A percentile compares a stretch with the other conserved stretches of the same genome.
These are phyloP conservation scores for Passerina amoena DNA, from an alignment of 2,113 vertebrate genomes.

Conservation along the genomic window DNA sequence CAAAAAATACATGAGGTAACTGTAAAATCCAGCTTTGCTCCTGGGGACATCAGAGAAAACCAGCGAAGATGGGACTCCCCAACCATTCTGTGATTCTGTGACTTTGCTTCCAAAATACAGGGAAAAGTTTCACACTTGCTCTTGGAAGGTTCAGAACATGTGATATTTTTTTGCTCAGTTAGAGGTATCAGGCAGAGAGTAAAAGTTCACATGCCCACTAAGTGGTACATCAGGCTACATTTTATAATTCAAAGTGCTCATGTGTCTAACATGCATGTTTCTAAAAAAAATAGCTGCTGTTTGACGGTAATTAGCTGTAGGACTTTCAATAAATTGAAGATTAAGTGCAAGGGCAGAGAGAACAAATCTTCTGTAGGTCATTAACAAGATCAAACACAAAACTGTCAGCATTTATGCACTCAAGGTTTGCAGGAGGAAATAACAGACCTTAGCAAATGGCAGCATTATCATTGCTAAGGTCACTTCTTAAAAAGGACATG, in stretches of 20 bases:
- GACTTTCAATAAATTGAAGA: background rate
- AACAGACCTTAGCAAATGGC: background rate
- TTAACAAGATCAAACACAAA: background rate
- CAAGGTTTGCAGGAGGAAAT: background rate
- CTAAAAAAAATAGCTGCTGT: background rate
- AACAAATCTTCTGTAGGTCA: background rate
- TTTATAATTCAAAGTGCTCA: background rate
- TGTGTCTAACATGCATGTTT: background rate
- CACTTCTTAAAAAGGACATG: background rate
- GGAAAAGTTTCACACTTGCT: background rate
- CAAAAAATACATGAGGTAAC: background rate
- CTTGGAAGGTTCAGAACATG: background rate
- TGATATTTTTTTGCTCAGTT: background rate
- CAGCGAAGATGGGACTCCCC: background rate
- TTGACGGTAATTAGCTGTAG: background rate
- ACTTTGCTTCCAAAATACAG: background rate
- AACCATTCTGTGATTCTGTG: background rate
- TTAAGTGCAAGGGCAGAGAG: background rate
- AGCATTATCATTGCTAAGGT: background rate
- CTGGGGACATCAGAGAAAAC: background rate
- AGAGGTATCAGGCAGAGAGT: background rate
- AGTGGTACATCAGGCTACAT: background rate
- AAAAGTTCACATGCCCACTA: background rate
- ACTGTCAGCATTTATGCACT: background rate
- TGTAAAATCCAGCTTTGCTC: background rate